Evolutionary conservation across 2,888 invertebrate species (phyloP).

Genomic region (Lydus trimaculatus): DNA sequence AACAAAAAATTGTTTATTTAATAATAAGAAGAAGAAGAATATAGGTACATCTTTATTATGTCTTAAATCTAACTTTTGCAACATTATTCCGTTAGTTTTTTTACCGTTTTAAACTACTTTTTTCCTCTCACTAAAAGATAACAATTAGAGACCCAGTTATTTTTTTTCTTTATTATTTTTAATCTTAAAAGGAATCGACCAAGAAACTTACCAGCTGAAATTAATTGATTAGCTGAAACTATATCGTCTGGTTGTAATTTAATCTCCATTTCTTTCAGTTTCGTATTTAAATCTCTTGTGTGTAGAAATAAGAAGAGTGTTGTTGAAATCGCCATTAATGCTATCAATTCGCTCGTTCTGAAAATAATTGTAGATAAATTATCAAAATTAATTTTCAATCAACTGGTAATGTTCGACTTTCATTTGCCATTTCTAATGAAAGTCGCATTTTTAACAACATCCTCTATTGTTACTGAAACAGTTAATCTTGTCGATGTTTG

Average conservation of each 20-base stretch:
- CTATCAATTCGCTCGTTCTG: constrained; percentile 86
- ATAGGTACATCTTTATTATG: background rate
- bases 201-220: constrained; percentile 5
- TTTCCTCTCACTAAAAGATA: background rate
- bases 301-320: constrained; percentile 86
- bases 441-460: background rate
- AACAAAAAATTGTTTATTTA: constrained; percentile 1
- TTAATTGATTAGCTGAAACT: constrained; percentile 63
- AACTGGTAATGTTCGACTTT: background rate
- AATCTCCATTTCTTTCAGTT: constrained; percentile 82
- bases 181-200: background rate
- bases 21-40: too few relatives aligned
- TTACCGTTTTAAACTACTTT: background rate
- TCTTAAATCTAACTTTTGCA: background rate
- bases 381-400: too few relatives aligned
- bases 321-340: constrained; percentile 81
- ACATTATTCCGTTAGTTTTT: background rate
- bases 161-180: background rate
- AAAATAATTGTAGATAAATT: constrained; percentile 34
- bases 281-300: constrained; percentile 81
- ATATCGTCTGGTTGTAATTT: constrained; percentile 71
- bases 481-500: background rate
- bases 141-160: background rate
- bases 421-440: background rate
- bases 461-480: background rate